Base-by-base conservation (phyloP, 64 coral and sea anemone species). In the Montipora cactus region DNA sequence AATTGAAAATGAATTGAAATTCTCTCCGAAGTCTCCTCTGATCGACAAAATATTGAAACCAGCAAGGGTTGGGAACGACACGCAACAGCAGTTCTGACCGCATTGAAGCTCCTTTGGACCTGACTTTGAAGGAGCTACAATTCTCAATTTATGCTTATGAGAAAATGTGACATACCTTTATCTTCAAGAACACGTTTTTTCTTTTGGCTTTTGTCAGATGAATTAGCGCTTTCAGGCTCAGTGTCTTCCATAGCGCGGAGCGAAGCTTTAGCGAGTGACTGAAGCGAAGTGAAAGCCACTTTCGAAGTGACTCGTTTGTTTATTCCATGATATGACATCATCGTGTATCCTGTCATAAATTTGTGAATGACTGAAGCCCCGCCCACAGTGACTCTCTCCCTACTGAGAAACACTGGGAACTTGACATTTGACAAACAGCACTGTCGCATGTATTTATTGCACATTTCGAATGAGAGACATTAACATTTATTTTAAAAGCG, bases 271-370 rank as follows among this genome's bases (percentile, higher is more conserved):
- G 47, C 82, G 47, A 86, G 3, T 86, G 82, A 71, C 82, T 4
- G 44, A 67, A n/a, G 45, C 61, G 46, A 72, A 86, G 18, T 86
- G 82, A 86, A 86, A 71, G 82, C 82, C 82, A 86, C 59, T 76
- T 71, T 59, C 37, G 22, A 86, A 72, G 15, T 72, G 82, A 86
- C 59, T 86, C 82, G 61, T 22, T 86, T 86, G 82, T 86, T 72
- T 21, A 68, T 69, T 68, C 71, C 28, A 11, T 86, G 82, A 71
- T 86, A 86, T 86, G 82, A 86, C 82, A 86, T 86, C 82, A 86
- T 86, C 62, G 46, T 21, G 21, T 21, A 37, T 37, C 37, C 68
- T 15, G 19, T 23, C 68, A 23, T 71, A 15, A 71, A 62, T 18
- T 68, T 66, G 16, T 86, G 82, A 86, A 16, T 86, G 82, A 86